A percentile compares a stretch with the other conserved stretches of the same genome.
These are phyloP conservation scores for Caenorhabditis becei DNA, from an alignment of 2,888 invertebrate species.

Conservation along the genomic window DNA sequence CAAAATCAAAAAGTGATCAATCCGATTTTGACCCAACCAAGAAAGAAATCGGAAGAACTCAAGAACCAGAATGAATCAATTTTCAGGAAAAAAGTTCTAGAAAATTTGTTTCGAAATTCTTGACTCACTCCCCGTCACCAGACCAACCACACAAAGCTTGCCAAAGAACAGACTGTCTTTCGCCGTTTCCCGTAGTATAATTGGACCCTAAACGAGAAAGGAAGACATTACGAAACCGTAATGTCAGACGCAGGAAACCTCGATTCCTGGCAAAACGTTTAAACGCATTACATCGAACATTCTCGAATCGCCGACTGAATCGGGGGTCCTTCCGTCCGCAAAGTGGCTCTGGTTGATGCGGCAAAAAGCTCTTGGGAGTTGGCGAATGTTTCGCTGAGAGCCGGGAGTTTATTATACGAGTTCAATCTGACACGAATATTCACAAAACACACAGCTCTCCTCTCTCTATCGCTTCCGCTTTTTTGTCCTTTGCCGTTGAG, in stretches of 20 bases:
- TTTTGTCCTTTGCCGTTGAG: constrained; percentile 36
- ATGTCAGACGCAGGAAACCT: not conserved
- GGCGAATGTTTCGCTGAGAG: constrained; percentile 1
- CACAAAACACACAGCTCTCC: constrained; percentile 15
- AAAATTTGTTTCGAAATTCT: not conserved
- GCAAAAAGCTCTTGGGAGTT: constrained; percentile 45
- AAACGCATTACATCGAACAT: not conserved
- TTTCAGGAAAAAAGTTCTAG: too few species aligned
- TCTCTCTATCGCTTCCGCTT: not conserved
- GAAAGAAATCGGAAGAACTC: too few species aligned
- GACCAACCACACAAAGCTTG: not conserved
- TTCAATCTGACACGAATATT: constrained; percentile 58
- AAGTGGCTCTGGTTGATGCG: not conserved
- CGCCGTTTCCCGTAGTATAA: not conserved
- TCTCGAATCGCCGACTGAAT: constrained; percentile 11
- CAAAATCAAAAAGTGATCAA: too few species aligned
- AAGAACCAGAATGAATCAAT: too few species aligned
- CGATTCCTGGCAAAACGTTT: not conserved
- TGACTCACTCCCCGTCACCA: not conserved
- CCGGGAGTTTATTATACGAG: constrained; percentile 47
- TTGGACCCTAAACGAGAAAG: not conserved
- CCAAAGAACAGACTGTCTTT: not conserved
- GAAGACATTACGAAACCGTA: constrained; percentile 31
- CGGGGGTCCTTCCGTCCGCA: constrained; percentile 18
- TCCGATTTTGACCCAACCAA: too few species aligned